Base-by-base conservation (phyloP, 2,888 invertebrate genomes). In the Heliothis peltigera region DNA sequence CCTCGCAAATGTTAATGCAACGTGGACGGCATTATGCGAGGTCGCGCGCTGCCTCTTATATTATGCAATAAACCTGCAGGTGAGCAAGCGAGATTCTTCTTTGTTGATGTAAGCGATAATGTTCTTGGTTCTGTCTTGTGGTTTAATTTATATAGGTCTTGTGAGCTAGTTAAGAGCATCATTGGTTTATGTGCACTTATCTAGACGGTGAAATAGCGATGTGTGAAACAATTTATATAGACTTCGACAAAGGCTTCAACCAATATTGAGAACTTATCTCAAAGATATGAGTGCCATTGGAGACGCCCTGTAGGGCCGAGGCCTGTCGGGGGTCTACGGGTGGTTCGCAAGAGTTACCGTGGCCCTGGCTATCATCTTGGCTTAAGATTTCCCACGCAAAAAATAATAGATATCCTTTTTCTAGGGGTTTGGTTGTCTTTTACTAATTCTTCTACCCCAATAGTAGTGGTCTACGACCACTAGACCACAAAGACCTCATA, bases 21-120 rank as follows among this genome's bases (percentile, higher is more conserved):
- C 35, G 65, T 66, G 69, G 54, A 56, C 60, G 64, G 59, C 75
- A 85, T 85, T 86, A 85, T 85, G 85, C 86, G 64, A 68, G 72
- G 71, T 61, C 85, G 79, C 85, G 85, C 69, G 70, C 79, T 43
- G 55, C 53, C 55, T 51, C 67, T 64, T 44, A 71, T 52, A 73
- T 81, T 80, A 75, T 75, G 64, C 69, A 64, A 77, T 75, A 79
- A 75, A 76, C 61, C 61, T 47, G 62, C 75, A 76, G 75, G 77
- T 76, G 72, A 80, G 71, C 73, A 64, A 58, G 65, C 57, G 28
- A 66, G 76, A 71, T 75, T 62, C 44, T 55, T 61, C 67, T 59
- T 57, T 64, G 69, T 70, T 67, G 54, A 61, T 79, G 70, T 71
- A 60, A 68, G 75, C 74, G 55, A 66, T 70, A 74, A 64, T 73